Conservation (phyloP, 2,797 vertebrate genomes). For the Rhodeus uyekii region DNA sequence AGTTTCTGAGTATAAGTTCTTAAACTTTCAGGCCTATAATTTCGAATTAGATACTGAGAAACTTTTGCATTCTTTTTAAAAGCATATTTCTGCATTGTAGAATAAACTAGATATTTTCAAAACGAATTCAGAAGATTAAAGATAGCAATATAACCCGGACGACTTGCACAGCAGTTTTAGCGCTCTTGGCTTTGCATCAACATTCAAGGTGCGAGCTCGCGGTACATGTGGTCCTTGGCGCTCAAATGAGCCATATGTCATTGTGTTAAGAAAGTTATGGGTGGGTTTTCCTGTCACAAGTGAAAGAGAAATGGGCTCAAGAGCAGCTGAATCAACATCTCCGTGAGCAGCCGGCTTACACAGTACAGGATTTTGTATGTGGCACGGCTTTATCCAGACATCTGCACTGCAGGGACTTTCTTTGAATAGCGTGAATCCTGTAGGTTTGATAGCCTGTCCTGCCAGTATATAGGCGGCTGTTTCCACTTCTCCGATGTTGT, state of each 20-base stretch:
- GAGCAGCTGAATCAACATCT: constrained; percentile 56
- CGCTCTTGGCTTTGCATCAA: constrained; percentile 33
- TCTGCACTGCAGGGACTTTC: constrained; percentile 18
- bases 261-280: constrained; percentile 39
- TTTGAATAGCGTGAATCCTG: neutral
- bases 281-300: constrained; percentile 43
- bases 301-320: constrained; percentile 41
- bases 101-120: constrained; percentile 16
- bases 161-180: neutral
- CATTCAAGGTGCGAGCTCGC: constrained; percentile 29
- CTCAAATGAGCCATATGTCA: constrained; percentile 30
- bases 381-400: constrained; percentile 26
- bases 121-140: constrained; percentile 34
- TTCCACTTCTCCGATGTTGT: neutral
- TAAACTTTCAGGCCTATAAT: neutral
- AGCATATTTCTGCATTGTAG: constrained; percentile 7
- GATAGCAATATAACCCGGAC: neutral
- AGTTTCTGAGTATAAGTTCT: constrained; percentile 3
- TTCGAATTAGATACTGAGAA: constrained; percentile 8
- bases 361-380: constrained; percentile 8
- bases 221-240: constrained; percentile 51
- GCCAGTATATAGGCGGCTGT: neutral
- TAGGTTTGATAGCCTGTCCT: neutral
- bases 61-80: constrained; percentile 1
- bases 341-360: constrained; percentile 12